Conservation (phyloP, 1,140 invertebrate species). For the Dendrolimus kikuchii region DNA sequence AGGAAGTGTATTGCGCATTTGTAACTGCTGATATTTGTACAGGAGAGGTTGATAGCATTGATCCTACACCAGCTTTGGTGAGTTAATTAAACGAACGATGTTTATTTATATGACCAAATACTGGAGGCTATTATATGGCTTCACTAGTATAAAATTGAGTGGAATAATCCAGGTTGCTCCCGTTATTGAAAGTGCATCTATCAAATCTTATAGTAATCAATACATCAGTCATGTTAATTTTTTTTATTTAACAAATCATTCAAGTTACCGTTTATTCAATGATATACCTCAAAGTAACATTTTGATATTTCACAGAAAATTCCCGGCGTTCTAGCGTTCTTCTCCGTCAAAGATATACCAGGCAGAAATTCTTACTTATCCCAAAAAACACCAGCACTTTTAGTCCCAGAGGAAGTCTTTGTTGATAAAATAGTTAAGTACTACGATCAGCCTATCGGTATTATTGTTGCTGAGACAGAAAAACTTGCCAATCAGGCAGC, state of each 20-base stretch:
- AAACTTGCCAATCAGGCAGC: conserved; percentile 77
- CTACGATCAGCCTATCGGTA: conserved; percentile 82
- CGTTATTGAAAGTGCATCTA: too few relatives aligned
- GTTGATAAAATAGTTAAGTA: conserved; percentile 70
- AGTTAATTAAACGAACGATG: conserved; percentile 7
- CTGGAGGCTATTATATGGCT: too few relatives aligned
- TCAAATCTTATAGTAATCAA: too few relatives aligned
- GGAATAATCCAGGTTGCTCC: too few relatives aligned
- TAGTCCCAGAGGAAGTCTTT: conserved; percentile 74
- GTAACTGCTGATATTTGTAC: conserved; percentile 74
- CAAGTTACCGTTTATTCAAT: neutral
- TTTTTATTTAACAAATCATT: too few relatives aligned
- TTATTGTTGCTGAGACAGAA: conserved; percentile 80
- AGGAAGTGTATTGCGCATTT: conserved; percentile 78
- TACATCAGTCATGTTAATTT: too few relatives aligned
- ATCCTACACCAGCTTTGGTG: conserved; percentile 76
- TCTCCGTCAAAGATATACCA: conserved; percentile 83
- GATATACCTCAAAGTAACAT: conserved; percentile 5
- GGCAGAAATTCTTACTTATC: conserved; percentile 76
- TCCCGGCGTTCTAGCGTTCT: conserved; percentile 81
- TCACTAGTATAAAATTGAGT: too few relatives aligned
- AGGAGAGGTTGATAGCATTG: conserved; percentile 74
- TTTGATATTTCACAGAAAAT: conserved; percentile 65
- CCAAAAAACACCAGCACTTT: conserved; percentile 66
- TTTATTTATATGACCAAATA: too few relatives aligned